Evolutionary conservation across 2,113 vertebrate species (phyloP).

Genomic region (Anolis sagrei): DNA sequence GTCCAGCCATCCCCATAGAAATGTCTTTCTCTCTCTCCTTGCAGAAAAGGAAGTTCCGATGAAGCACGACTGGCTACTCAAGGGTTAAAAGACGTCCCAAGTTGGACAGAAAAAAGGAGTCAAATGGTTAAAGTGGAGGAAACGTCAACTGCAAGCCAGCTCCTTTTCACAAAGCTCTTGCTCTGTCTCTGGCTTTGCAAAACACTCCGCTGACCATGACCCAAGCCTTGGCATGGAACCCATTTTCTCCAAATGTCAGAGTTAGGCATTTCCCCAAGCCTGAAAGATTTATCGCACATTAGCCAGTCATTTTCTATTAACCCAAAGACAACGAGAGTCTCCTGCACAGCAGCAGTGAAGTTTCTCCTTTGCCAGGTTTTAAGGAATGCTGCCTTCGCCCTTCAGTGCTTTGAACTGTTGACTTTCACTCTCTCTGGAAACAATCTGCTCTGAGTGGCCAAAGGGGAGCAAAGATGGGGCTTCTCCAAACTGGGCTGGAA

Average conservation of each 20-base stretch:
- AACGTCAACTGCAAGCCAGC: not conserved
- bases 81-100: conserved; percentile 7
- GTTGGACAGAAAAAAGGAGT: not conserved
- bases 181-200: not conserved
- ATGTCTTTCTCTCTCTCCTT: not conserved
- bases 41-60: not conserved
- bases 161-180: not conserved
- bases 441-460: not conserved
- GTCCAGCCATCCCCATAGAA: conserved; percentile 42
- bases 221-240: conserved; percentile 1
- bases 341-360: not conserved
- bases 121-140: conserved; percentile 5
- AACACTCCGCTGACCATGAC: not conserved
- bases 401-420: conserved; percentile 26
- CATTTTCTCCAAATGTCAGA: conserved; percentile 25
- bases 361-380: conserved; percentile 6
- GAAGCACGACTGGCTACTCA: not conserved
- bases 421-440: conserved; percentile 46
- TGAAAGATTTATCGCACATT: conserved; percentile 30
- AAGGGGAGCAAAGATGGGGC: not conserved
- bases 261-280: conserved; percentile 30
- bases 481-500: not conserved
- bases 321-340: conserved; percentile 19
- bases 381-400: conserved; percentile 24
- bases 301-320: conserved; percentile 48